These are phyloP conservation scores for Amblyjoppa fuscipennis DNA, from an alignment of 2,888 invertebrate genomes.

Conservation along the genomic window DNA sequence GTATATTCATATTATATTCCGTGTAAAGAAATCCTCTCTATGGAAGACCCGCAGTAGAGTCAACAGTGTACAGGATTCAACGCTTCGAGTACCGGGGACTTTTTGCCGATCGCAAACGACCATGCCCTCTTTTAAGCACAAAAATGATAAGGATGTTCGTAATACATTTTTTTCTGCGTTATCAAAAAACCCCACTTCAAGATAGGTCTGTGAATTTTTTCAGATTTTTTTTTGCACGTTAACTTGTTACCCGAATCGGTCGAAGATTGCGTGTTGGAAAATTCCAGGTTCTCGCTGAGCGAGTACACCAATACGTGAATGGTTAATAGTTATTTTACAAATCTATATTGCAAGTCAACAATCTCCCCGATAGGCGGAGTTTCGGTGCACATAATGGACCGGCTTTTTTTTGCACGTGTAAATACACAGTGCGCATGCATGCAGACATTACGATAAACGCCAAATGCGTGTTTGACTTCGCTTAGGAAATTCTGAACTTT, in stretches of 20 bases:
- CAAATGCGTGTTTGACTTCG: neutral
- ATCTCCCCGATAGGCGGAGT: neutral
- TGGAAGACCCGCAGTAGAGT: neutral
- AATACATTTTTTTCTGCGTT: too few species aligned
- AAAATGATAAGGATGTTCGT: too few species aligned
- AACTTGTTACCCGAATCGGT: too few species aligned
- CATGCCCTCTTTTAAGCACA: too few species aligned
- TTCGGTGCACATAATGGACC: neutral
- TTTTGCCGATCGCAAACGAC: too few species aligned
- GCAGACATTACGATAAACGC: neutral
- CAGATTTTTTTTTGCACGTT: too few species aligned
- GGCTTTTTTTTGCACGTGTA: neutral
- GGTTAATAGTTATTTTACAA: neutral
- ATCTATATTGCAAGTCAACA: neutral
- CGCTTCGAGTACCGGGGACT: too few species aligned
- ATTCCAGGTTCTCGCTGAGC: too few species aligned
- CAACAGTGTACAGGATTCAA: neutral
- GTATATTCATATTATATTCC: neutral
- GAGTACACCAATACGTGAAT: too few species aligned
- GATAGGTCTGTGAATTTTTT: too few species aligned
- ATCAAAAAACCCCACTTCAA: too few species aligned
- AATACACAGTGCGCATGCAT: neutral
- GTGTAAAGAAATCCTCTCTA: neutral
- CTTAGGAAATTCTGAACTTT: slow-evolving; percentile 35
- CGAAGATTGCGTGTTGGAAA: too few species aligned